These are phyloP conservation scores for Ridgeia piscesae DNA, from an alignment of 1,140 invertebrate genomes.

Conservation along the genomic window DNA sequence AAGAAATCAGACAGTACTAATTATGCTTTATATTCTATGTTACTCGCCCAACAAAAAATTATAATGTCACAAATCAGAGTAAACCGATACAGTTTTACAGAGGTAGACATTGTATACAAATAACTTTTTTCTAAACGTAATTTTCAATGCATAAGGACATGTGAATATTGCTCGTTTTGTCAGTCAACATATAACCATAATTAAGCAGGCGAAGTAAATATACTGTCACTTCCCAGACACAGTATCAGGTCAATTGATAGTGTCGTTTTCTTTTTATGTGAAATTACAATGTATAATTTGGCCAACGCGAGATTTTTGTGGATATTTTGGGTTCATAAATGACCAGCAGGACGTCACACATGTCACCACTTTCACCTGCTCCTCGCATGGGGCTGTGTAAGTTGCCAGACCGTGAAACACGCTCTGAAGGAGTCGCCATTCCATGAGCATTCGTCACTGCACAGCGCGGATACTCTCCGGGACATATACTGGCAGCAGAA, in stretches of 20 bases:
- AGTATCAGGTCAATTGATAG: not conserved
- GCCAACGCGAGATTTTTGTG: not conserved
- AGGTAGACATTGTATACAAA: not conserved
- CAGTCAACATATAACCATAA: not conserved
- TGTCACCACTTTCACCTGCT: not conserved
- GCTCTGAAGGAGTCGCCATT: not conserved
- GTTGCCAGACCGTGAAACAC: not conserved
- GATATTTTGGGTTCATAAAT: not conserved
- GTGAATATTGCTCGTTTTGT: not conserved
- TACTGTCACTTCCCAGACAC: not conserved
- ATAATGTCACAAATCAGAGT: not conserved
- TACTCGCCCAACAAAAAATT: not conserved
- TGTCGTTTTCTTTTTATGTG: not conserved
- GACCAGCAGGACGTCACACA: not conserved
- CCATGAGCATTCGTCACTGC: not conserved
- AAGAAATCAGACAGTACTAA: too few relatives aligned
- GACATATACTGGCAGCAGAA: not conserved
- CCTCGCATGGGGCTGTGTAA: not conserved
- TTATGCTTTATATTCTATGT: not conserved
- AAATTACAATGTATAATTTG: not conserved
- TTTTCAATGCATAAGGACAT: not conserved
- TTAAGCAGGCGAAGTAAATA: not conserved
- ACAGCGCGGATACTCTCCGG: not conserved
- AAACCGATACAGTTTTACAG: not conserved
- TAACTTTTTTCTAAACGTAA: not conserved